A percentile compares a stretch with the other conserved stretches of the same genome.
These are phyloP conservation scores for Calephelis perditalis DNA, from an alignment of 2,888 invertebrate species.

Conservation along the genomic window DNA sequence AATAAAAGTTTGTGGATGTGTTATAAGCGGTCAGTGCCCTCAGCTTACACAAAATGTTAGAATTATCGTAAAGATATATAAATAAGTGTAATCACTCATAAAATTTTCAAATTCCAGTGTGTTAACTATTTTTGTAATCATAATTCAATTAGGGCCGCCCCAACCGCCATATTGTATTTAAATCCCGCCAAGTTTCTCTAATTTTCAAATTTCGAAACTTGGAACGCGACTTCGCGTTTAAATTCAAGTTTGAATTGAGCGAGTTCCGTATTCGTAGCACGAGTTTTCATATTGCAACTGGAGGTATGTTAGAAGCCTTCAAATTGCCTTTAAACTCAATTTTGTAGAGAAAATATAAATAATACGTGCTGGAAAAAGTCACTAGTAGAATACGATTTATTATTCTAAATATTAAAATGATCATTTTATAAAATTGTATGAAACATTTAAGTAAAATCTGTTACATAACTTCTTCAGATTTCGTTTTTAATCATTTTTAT, in stretches of 20 bases:
- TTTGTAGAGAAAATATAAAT: constrained; percentile 7
- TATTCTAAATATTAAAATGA: too few relatives aligned
- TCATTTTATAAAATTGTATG: too few relatives aligned
- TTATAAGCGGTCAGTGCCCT: too few relatives aligned
- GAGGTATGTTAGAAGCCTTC: constrained; percentile 12
- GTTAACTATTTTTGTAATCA: constrained; percentile 5
- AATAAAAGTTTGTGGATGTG: too few relatives aligned
- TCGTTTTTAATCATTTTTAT: too few relatives aligned
- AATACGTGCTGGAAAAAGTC: not conserved
- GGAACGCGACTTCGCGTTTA: constrained; percentile 66
- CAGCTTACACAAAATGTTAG: too few relatives aligned
- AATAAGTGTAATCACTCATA: not conserved
- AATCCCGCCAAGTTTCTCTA: constrained; percentile 41
- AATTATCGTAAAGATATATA: too few relatives aligned
- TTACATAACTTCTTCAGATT: too few relatives aligned
- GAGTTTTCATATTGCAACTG: constrained; percentile 11
- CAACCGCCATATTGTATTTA: constrained; percentile 39
- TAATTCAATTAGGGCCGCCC: constrained; percentile 7
- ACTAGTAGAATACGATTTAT: not conserved
- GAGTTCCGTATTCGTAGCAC: constrained; percentile 65
- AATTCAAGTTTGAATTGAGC: constrained; percentile 72
- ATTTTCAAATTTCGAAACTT: constrained; percentile 64
- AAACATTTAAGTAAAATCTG: too few relatives aligned
- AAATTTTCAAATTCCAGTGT: not conserved
- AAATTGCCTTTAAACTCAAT: constrained; percentile 12